These are phyloP conservation scores for Chromoteleia sp. DNA, from an alignment of 2,888 invertebrate genomes.

Conservation along the genomic window DNA sequence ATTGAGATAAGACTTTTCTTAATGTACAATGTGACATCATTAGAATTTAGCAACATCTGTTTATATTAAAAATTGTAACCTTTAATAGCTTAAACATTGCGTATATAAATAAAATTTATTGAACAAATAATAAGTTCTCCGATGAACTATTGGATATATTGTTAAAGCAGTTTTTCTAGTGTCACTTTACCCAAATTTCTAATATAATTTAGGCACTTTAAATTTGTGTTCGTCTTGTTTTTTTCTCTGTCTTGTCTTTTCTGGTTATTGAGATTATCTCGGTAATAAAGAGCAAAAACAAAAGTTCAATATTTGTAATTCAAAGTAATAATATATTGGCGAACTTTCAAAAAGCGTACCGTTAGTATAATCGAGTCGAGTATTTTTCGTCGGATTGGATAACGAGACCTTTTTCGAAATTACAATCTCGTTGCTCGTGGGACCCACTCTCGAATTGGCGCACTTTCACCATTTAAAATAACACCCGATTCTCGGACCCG, in stretches of 20 bases:
- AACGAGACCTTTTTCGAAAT: slow-evolving; percentile 68
- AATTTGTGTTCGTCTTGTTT: no score
- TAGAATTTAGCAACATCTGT: no score
- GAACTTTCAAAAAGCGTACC: slow-evolving; percentile 57
- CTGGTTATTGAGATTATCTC: slow-evolving; percentile 26
- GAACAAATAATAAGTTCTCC: no score
- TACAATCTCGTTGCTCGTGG: slow-evolving; percentile 53
- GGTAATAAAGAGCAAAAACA: slow-evolving; percentile 25
- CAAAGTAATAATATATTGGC: slow-evolving; percentile 53
- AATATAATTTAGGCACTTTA: neutral
- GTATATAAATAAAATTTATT: no score
- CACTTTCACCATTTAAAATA: slow-evolving; percentile 82
- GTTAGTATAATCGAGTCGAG: slow-evolving; percentile 48
- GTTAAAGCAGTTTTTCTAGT: no score
- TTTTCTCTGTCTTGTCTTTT: neutral
- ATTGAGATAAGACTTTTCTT: no score
- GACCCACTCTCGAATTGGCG: slow-evolving; percentile 63
- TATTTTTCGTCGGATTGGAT: slow-evolving; percentile 60
- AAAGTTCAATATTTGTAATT: slow-evolving; percentile 49
- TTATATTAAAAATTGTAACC: no score
- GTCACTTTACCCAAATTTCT: no score
- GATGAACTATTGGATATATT: no score
- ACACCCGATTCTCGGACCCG: slow-evolving; percentile 71
- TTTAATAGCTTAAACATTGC: no score
- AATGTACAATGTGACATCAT: no score